Base-by-base conservation (phyloP, 2,797 vertebrate species). In the Petrocephalus schoutedeni region DNA sequence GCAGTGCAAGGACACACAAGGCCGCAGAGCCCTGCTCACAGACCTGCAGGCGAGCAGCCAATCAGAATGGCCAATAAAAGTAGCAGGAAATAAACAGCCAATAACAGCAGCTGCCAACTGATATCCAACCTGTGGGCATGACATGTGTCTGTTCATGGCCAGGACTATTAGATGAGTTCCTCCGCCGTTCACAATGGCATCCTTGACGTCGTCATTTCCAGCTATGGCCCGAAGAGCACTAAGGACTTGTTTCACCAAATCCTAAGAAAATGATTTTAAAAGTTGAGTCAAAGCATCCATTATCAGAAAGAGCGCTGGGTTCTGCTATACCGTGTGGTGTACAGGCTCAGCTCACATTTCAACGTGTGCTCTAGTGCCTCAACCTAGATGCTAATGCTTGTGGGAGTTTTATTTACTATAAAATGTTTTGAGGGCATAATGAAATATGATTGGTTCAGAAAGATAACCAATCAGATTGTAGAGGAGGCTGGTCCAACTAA, bases 141-240 rank as follows among this genome's bases (percentile, higher is more conserved):
- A 89, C 74, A 97, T 94, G 92, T 99, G 97, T 23, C 91, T 95
- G 91, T 97, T 97, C 93, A 99, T 95, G 32, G 96, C 95, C 0
- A 98, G 94, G 87, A 99, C 95, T 0, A 98, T 97, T 6, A 98
- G 94, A 82, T 97, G 95, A 0, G 97, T 96, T 16, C 95, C 98
- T 0, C 98, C 98, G 0, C 96, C 95, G 0, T 80, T 95, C 2
- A 98, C 96, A 0, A 98, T 95, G 19, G 96, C 96, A 0, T 99
- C 98, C 87, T 99, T 99, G 84, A 99, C 98, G 0, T 98, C 97
- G 0, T 99, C 98, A 0, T 99, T 99, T 74, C 98, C 98, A 0
- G 98, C 98, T 0, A 99, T 90, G 0, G 98, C 97, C 57, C 96
- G 93, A 90, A 99, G 92, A 5, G 97, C 97, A 0, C 96, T 94